These are phyloP conservation scores for Drosophila peninsularis DNA, from an alignment of 2,888 invertebrate species.

Conservation along the genomic window DNA sequence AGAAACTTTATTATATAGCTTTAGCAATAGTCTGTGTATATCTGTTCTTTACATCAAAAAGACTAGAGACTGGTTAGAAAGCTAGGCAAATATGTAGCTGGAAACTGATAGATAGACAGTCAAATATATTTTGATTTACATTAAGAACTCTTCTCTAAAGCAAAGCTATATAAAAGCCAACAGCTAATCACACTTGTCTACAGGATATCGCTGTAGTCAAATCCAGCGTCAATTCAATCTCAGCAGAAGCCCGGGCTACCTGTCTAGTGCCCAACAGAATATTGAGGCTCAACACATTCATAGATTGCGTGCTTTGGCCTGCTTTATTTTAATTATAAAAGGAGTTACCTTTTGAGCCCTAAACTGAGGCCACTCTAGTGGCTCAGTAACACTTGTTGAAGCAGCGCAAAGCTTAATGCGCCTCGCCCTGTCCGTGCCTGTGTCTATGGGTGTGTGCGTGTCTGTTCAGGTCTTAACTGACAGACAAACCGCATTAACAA, in stretches of 20 bases:
- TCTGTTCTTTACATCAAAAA: too few relatives aligned
- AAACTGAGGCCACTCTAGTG: neutral
- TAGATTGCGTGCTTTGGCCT: constrained; percentile 16
- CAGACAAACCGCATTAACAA: constrained; percentile 56
- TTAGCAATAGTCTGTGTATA: too few relatives aligned
- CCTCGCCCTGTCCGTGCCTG: neutral
- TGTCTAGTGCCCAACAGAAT: constrained; percentile 1
- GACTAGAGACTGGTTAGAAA: too few relatives aligned
- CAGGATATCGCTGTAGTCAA: neutral
- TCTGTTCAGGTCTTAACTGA: constrained; percentile 19
- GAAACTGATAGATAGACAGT: too few relatives aligned
- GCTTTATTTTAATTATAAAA: constrained; percentile 44
- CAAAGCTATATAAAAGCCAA: neutral
- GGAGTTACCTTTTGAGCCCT: constrained; percentile 12
- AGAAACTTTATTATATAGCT: too few relatives aligned
- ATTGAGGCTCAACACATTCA: constrained; percentile 4
- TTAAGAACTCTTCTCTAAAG: neutral
- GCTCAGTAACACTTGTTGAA: constrained; percentile 48
- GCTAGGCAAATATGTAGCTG: too few relatives aligned
- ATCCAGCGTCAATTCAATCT: neutral
- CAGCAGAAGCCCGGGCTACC: neutral
- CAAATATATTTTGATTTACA: neutral
- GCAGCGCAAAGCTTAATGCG: constrained; percentile 8
- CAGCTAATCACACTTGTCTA: neutral
- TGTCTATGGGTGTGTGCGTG: neutral